A percentile compares a stretch with the other conserved stretches of the same genome.
phyloP scores from a whole-genome alignment of 2,797 vertebrate genomes.

The Glossophaga mutica region DNA sequence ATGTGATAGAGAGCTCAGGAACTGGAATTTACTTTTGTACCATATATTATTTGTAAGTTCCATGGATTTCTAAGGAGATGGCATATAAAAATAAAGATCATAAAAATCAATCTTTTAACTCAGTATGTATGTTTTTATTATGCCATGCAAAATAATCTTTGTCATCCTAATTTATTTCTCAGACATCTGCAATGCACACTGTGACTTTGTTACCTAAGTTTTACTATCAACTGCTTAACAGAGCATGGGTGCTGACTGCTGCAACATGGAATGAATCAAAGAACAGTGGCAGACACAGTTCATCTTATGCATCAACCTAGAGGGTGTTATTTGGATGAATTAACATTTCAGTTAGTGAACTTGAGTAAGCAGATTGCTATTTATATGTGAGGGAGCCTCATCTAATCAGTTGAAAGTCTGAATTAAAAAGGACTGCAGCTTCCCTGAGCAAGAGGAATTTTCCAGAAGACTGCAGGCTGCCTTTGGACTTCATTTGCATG shows the following conservation, averaged over 20 bases:
- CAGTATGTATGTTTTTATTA: background rate
- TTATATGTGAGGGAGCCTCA: background rate
- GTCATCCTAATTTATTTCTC: background rate
- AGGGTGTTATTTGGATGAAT: background rate
- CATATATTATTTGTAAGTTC: background rate
- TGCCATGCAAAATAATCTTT: background rate
- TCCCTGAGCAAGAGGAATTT: background rate
- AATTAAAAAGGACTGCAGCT: background rate
- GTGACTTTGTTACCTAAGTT: background rate
- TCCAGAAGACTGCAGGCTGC: background rate
- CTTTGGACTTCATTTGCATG: background rate
- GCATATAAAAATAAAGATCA: background rate
- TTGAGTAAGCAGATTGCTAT: background rate
- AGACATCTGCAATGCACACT: background rate
- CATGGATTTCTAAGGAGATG: background rate
- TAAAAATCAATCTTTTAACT: background rate
- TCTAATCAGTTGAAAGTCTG: background rate
- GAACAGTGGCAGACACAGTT: background rate
- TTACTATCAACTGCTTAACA: background rate
- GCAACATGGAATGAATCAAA: background rate
- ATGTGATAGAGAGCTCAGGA: background rate
- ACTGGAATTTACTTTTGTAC: background rate
- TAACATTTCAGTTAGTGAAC: background rate
- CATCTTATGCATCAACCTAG: background rate
- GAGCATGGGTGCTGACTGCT: background rate